phyloP scores from a whole-genome alignment of 2,888 invertebrate genomes.

The Pyrgus malvae region DNA sequence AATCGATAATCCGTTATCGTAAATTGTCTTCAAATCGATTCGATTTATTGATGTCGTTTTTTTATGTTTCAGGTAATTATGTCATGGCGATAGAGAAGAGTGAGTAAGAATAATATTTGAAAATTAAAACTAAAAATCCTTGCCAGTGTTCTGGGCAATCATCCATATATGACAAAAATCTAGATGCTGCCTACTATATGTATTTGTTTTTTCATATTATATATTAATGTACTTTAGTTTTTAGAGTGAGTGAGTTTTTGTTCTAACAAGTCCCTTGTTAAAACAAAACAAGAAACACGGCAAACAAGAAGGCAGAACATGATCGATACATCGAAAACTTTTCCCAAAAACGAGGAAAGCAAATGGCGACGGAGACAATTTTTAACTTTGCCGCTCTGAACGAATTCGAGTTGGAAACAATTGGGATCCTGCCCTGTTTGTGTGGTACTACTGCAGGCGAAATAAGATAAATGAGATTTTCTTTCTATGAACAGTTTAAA shows the following conservation, averaged over 20 bases:
- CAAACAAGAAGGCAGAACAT: slow-evolving; percentile 18
- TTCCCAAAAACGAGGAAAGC: slow-evolving; percentile 41
- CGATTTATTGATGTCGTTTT: slow-evolving; percentile 25
- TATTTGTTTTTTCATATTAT: too few species aligned
- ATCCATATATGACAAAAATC: too few species aligned
- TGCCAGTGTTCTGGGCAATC: too few species aligned
- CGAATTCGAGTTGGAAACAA: slow-evolving; percentile 71
- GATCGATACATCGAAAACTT: slow-evolving; percentile 33
- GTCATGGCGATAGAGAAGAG: slow-evolving; percentile 36
- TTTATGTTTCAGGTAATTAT: slow-evolving; percentile 54
- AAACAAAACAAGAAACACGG: slow-evolving; percentile 3
- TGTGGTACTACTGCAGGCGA: not conserved
- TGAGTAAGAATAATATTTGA: too few species aligned
- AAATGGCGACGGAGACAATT: slow-evolving; percentile 54
- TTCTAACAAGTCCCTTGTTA: not conserved
- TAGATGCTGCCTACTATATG: too few species aligned
- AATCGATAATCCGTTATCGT: slow-evolving; percentile 20
- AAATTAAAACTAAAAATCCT: too few species aligned
- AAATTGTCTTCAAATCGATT: slow-evolving; percentile 7
- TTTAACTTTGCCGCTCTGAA: slow-evolving; percentile 64
- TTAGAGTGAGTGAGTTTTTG: too few species aligned
- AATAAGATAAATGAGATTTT: not conserved
- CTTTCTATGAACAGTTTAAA: too few species aligned
- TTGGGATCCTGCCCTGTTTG: slow-evolving; percentile 57
- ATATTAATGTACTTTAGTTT: too few species aligned